Base-by-base conservation (phyloP, 2,113 vertebrate species). In the Leucopsar rothschildi region DNA sequence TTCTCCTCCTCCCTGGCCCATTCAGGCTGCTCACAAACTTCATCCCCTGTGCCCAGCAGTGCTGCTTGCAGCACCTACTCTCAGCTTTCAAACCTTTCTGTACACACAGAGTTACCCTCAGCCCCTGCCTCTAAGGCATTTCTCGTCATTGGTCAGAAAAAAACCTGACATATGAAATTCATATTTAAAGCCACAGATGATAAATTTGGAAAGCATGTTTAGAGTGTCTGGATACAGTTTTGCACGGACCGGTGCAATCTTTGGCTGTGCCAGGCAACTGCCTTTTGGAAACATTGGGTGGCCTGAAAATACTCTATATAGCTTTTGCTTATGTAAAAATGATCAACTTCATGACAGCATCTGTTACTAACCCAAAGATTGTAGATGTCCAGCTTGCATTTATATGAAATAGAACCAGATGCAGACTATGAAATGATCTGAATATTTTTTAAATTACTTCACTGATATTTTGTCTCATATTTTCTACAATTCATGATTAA, bases 361-460 rank as follows among this genome's bases (percentile, higher is more conserved):
- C 90, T 90, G 75, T 93, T 92, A 90, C 37, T 69, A 95, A 82
- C 69, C 37, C 72, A 89, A 64, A 93, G 79, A 84, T 61, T 42
- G 8, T 69, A 49, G 81, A 90, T 79, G 40, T 90, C 42, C 53
- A 66, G 8, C 71, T 80, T 91, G 35, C 64, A 73, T 85, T 92
- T 76, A 19, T 53, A 66, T 65, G 75, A 93, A 96, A 94, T 63
- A 83, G 64, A 96, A 91, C 40, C 86, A 95, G 91, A 93, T 92
- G 94, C 90, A 92, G 50, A 29, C 15, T 83, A 55, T 81, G 91
- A 86, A 94, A 91, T 88, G 3, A 77, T 72, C 68, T 64, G 78
- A 95, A 96, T 95, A 85, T 76, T 96, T 96, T 92, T 84, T 3
- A 69, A 84, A 49, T 97, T 8, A 95, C 71, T 81, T 95, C 82